Evolutionary conservation across 2,888 invertebrate species (phyloP).

Genomic region (Lissocephala sabroskyi): DNA sequence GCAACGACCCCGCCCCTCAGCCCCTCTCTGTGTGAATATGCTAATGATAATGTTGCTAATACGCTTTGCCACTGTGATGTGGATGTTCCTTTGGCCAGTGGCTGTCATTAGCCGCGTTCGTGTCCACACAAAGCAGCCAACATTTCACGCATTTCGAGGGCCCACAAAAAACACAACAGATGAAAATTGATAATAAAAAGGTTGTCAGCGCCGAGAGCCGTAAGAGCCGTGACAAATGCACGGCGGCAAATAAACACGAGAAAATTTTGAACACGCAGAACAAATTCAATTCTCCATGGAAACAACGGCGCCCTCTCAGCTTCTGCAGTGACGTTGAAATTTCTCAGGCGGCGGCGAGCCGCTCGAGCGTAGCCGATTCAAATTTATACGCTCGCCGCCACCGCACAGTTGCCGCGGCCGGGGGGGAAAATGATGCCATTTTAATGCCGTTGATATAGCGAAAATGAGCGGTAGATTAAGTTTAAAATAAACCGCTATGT

Average conservation of each 20-base stretch:
- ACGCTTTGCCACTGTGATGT: too few relatives aligned
- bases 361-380: conserved; percentile 10
- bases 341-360: conserved; percentile 2
- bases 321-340: too few relatives aligned
- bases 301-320: conserved; percentile 6
- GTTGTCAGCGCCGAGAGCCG: conserved; percentile 29
- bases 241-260: conserved; percentile 43
- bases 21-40: conserved; percentile 44
- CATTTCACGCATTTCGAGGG: conserved; percentile 28
- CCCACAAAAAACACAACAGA: conserved; percentile 26
- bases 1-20: conserved; percentile 16
- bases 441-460: too few relatives aligned
- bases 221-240: conserved; percentile 61
- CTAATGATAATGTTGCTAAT: conserved; percentile 60
- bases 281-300: conserved; percentile 52
- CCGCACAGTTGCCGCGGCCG: conserved; percentile 8
- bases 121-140: conserved; percentile 30
- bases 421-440: too few relatives aligned
- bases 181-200: conserved; percentile 36
- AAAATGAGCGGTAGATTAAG: conserved; percentile 49
- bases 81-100: too few relatives aligned
- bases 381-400: conserved; percentile 19
- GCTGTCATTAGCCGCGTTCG: conserved; percentile 29
- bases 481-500: conserved; percentile 55
- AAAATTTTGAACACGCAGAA: conserved; percentile 27